phyloP scores from a whole-genome alignment of 2,113 vertebrate genomes.

The Grantiella picta region DNA sequence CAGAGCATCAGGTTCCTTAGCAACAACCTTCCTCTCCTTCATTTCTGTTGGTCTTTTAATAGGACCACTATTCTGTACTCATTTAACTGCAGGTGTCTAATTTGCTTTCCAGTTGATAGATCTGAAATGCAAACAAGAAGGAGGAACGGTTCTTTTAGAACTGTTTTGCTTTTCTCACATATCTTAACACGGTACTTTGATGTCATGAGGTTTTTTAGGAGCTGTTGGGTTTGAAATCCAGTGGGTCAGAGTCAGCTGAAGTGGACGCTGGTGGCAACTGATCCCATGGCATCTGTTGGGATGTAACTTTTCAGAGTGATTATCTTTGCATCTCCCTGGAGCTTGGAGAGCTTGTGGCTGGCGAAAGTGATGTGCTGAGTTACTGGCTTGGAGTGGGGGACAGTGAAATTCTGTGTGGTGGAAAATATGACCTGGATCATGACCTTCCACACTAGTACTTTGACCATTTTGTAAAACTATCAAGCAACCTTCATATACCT shows the following conservation, averaged over 20 bases:
- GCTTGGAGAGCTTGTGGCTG: background rate
- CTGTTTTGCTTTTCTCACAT: background rate
- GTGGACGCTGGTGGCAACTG: background rate
- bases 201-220: background rate
- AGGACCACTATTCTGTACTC: background rate
- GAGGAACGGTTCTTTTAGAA: background rate
- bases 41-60: background rate
- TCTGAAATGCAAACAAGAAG: background rate
- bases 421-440: background rate
- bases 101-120: background rate
- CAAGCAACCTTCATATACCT: background rate
- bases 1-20: background rate
- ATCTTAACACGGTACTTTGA: fast-evolving
- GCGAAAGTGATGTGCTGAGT: background rate
- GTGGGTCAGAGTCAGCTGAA: background rate
- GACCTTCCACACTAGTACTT: background rate
- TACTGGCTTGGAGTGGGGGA: background rate
- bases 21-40: background rate
- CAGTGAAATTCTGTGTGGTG: background rate
- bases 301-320: background rate
- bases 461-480: background rate
- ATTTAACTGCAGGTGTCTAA: background rate
- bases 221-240: background rate
- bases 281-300: background rate
- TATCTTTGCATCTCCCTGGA: background rate